Conservation (phyloP, 1,140 invertebrate species). For the Neodiprion virginianus region DNA sequence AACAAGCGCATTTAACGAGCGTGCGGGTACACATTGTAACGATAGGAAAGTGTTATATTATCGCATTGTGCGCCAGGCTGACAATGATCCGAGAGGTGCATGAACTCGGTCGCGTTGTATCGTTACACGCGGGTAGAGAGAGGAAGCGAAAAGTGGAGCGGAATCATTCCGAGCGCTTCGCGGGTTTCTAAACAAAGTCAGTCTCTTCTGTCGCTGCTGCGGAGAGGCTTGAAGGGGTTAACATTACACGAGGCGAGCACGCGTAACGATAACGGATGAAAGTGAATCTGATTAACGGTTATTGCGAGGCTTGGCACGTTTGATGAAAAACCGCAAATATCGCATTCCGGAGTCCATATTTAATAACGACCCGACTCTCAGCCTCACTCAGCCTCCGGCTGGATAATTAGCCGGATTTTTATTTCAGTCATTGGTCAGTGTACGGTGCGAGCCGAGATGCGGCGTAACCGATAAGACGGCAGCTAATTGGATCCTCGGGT, state of each 20-base stretch:
- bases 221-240: too few relatives aligned
- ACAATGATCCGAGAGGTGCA: not conserved
- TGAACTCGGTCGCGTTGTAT: not conserved
- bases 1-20: not conserved
- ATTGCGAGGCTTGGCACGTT: too few relatives aligned
- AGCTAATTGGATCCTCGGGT: too few relatives aligned
- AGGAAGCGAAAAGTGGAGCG: conserved; percentile 6
- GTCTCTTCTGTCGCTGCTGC: not conserved
- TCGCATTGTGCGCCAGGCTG: not conserved
- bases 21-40: not conserved
- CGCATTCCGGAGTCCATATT: too few relatives aligned
- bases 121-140: not conserved
- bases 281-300: not conserved
- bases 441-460: too few relatives aligned
- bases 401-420: too few relatives aligned
- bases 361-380: too few relatives aligned
- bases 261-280: not conserved
- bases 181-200: not conserved
- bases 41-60: not conserved
- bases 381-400: too few relatives aligned
- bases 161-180: not conserved
- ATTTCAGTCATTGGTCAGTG: too few relatives aligned
- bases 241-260: not conserved
- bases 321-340: too few relatives aligned
- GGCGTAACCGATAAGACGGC: too few relatives aligned